Base-by-base conservation (phyloP, 2,797 vertebrate species). In the Bovichtus diacanthus region DNA sequence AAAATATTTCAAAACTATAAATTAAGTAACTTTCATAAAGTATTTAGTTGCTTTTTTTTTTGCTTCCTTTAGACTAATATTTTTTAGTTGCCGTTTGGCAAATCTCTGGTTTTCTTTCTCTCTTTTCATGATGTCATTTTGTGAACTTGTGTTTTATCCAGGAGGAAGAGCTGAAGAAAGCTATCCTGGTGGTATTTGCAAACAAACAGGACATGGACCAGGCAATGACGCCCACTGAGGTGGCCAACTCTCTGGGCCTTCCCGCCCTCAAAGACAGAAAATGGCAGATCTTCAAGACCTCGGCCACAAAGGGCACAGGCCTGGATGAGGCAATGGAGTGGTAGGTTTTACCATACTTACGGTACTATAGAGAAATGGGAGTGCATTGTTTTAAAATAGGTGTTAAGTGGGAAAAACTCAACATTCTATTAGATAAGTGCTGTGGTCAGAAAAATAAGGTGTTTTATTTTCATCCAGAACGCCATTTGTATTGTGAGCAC, bases 121-220 rank as follows among this genome's bases (percentile, higher is more conserved):
- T n/a, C 47, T 58, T 50, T 19, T 49, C 12, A 39, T 15, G 9
- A 41, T 49, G 16, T 71, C 0, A 15, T 67, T 43, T 4, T 78
- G 4, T 11, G 2, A 2, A 7, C 47, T n/a, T 76, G 41, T 55
- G 51, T 56, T 51, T 1, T 77, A 2, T 78, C 29, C 81, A 99
- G 98, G 98, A 99, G 78, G 98, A 99, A 74, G 98, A 99, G 89
- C 88, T 99, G 86, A 98, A 98, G 93, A 99, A 99, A 91, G 98
- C 98, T 5, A 98, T 99, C 92, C 92, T 99, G 81, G 97, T 99
- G 82, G 98, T 99, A 62, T 99, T 99, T 93, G 98, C 98, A 43
- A 99, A 99, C 89, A 99, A 99, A 83, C 98, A 99, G 91, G 98
- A 99, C 86, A 99, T 99, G 98, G 97, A 98, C 68, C 97, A 98